Conservation (phyloP, 2,797 vertebrate species). For the Mormyrus proboscirostris region DNA sequence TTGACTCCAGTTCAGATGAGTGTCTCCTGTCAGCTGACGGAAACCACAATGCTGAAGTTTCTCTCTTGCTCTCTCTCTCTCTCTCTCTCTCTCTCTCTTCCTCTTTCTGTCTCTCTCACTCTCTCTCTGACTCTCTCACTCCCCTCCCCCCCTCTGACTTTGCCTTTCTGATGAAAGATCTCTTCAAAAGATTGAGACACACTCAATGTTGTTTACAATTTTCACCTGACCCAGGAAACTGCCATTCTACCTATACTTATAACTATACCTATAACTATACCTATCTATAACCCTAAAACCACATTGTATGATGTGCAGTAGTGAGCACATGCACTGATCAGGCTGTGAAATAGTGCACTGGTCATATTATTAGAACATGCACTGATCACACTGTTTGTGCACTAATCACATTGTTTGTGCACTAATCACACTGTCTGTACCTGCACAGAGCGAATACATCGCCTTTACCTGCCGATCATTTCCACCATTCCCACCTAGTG, state of each 20-base stretch:
- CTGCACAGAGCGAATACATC: neutral
- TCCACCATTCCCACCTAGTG: neutral
- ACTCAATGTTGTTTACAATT: neutral
- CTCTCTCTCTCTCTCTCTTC: neutral
- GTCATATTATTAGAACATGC: neutral
- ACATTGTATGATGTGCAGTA: neutral
- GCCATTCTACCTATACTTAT: neutral
- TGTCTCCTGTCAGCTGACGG: neutral
- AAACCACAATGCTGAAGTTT: slow-evolving; percentile 1
- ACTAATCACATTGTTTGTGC: neutral
- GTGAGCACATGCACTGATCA: neutral
- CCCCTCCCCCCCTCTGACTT: neutral
- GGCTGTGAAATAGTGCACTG: neutral
- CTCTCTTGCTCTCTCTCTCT: neutral
- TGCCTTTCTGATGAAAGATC: neutral
- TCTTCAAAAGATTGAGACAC: neutral
- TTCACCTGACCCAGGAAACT: neutral
- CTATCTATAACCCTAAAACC: neutral
- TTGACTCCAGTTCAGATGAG: neutral
- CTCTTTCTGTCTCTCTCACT: neutral
- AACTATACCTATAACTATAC: too few species aligned
- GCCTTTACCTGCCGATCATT: neutral
- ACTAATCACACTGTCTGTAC: neutral
- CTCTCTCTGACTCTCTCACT: neutral
- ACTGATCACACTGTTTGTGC: neutral